Percentiles rank a stretch among this genome's conserved stretches.
Conservation (phyloP, 2,797 vertebrate species). For the Mormyrops attenuatus region DNA sequence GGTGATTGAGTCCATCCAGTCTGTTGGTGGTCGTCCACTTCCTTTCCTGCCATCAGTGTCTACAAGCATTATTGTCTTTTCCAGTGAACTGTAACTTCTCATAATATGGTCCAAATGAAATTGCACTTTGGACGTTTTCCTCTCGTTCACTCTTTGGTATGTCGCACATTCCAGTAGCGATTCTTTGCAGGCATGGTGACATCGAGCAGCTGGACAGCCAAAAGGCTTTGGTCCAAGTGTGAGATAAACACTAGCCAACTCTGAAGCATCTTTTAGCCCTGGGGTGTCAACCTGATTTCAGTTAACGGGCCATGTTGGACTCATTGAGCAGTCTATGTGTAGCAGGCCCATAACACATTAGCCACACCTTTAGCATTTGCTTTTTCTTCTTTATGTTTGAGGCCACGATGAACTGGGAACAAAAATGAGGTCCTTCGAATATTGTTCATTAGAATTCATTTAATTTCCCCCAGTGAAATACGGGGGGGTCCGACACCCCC, state of each 20-base stretch:
- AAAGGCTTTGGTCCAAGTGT: not conserved
- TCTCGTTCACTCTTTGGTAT: not conserved
- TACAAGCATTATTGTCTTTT: not conserved
- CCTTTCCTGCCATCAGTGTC: not conserved
- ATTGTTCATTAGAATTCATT: not conserved
- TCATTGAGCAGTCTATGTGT: not conserved
- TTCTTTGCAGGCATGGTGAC: not conserved
- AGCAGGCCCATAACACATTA: not conserved
- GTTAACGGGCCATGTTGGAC: not conserved
- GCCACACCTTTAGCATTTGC: not conserved
- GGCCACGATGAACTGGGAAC: not conserved
- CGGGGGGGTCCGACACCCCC: too few relatives aligned
- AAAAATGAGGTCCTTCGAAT: not conserved
- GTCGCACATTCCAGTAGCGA: not conserved
- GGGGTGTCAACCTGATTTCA: not conserved
- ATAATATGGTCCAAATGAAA: not conserved
- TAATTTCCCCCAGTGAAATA: not conserved
- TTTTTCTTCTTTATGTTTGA: not conserved
- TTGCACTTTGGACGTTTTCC: not conserved
- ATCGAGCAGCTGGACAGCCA: not conserved
- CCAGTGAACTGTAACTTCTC: not conserved
- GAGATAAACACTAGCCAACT: not conserved
- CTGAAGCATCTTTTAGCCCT: not conserved
- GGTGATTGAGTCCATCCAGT: not conserved
- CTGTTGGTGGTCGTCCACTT: not conserved